Evolutionary conservation across 2,888 invertebrate species (phyloP).

Genomic region (Cenopis cana): DNA sequence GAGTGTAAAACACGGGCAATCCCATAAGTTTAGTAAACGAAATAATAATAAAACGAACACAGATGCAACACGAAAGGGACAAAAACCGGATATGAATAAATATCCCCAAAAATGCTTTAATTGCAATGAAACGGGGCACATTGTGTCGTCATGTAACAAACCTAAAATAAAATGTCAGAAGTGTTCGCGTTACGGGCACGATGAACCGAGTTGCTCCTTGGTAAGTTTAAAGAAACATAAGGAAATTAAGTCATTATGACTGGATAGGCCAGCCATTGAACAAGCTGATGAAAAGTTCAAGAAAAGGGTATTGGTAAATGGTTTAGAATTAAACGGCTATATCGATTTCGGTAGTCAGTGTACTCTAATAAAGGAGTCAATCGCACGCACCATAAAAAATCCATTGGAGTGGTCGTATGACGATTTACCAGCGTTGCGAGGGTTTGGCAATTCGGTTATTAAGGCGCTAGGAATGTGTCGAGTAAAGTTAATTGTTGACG

Average conservation of each 20-base stretch:
- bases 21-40: background rate
- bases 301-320: background rate
- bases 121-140: constrained; percentile 1
- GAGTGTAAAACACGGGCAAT: constrained; percentile 1
- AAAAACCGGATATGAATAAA: background rate
- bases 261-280: background rate
- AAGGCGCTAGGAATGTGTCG: background rate
- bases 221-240: background rate
- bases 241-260: constrained; percentile 2
- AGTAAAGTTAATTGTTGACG: background rate
- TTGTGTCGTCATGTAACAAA: background rate
- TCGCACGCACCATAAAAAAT: background rate
- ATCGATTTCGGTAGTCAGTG: constrained; percentile 11
- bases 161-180: background rate
- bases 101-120: background rate
- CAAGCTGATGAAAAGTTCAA: constrained; percentile 7
- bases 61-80: background rate
- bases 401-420: background rate
- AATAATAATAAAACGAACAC: background rate
- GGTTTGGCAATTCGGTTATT: background rate
- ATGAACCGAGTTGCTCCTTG: background rate
- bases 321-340: constrained; percentile 1
- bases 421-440: background rate
- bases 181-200: background rate
- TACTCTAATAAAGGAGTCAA: background rate